Percentiles rank a stretch among this genome's conserved stretches.
Conservation (phyloP, 2,113 vertebrate genomes). For the Pheucticus melanocephalus region DNA sequence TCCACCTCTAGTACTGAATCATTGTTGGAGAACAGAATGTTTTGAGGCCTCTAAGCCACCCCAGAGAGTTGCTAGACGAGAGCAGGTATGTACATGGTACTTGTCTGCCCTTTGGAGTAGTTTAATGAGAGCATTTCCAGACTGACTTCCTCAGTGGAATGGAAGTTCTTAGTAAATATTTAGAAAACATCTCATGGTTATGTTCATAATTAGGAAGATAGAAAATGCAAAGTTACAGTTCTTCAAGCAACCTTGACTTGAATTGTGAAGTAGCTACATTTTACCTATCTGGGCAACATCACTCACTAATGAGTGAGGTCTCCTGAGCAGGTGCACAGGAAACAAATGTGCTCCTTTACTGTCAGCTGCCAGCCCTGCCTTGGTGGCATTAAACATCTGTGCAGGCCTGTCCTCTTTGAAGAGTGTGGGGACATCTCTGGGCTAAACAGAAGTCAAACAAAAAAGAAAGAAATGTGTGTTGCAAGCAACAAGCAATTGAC, state of each 20-base stretch:
- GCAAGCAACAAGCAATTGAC: neutral
- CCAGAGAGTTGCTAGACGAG: neutral
- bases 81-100: neutral
- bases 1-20: neutral
- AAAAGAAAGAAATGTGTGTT: neutral
- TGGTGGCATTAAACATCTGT: neutral
- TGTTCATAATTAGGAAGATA: neutral
- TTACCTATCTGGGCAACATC: neutral
- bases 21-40: neutral
- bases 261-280: neutral
- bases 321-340: neutral
- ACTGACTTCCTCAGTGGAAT: neutral
- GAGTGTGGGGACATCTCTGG: neutral
- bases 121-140: neutral
- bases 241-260: neutral
- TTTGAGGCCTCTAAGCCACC: neutral
- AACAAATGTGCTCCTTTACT: neutral
- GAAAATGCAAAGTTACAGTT: neutral
- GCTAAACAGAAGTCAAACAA: neutral
- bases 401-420: neutral
- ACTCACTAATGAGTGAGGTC: neutral
- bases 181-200: neutral
- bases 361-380: neutral
- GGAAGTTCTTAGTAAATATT: constrained; percentile 16
- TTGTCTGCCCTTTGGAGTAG: neutral